Conservation (phyloP, 2,797 vertebrate genomes). For the Brachyalestes nurse region DNA sequence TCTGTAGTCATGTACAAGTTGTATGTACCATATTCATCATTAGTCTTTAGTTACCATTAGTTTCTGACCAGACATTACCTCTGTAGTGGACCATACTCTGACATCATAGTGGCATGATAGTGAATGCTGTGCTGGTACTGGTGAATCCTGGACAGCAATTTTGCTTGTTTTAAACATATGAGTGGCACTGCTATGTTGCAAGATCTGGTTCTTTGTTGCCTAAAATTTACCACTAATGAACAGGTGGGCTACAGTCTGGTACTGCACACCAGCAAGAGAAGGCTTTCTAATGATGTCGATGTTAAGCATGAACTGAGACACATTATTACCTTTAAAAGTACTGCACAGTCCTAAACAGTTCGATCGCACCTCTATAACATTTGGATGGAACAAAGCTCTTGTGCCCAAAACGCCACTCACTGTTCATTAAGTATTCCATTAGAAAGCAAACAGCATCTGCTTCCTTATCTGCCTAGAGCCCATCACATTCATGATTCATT, state of each 20-base stretch:
- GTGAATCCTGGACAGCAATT: no score
- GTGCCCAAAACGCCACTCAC: neutral
- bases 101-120: no score
- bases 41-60: no score
- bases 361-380: neutral
- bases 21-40: no score
- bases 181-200: no score
- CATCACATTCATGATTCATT: slow-evolving; percentile 21
- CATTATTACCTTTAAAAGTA: neutral
- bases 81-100: no score
- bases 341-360: neutral
- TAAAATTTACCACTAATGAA: neutral
- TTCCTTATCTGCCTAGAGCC: slow-evolving; percentile 26
- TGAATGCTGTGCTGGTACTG: no score
- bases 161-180: neutral
- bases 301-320: neutral
- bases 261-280: neutral
- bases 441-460: slow-evolving; percentile 29
- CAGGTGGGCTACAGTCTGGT: no score
- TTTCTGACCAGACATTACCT: no score
- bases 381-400: neutral
- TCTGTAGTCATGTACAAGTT: no score
- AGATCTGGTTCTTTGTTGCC: neutral
- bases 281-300: neutral
- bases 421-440: slow-evolving; percentile 35